Percentiles rank a stretch among this genome's conserved stretches.
phyloP scores from a whole-genome alignment of 2,888 invertebrate genomes.

The Teleogryllus oceanicus region DNA sequence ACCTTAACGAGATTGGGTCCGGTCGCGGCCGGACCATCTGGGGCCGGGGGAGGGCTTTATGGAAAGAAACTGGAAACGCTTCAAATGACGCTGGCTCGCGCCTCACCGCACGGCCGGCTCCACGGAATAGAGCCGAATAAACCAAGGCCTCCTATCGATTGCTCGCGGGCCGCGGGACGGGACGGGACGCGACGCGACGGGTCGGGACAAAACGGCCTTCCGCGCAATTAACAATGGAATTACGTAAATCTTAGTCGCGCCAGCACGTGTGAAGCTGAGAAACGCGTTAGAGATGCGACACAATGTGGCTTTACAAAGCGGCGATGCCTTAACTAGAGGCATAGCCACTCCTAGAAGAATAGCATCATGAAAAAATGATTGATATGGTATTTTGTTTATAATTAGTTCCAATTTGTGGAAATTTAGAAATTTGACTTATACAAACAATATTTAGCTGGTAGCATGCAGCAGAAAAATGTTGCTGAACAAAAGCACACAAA shows the following conservation, averaged over 20 bases:
- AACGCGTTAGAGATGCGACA: too few relatives aligned
- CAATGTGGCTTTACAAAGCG: too few relatives aligned
- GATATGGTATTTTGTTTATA: too few relatives aligned
- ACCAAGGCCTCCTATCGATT: background rate
- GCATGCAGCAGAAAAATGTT: too few relatives aligned
- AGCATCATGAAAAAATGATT: too few relatives aligned
- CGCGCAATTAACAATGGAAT: background rate
- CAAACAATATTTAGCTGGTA: too few relatives aligned
- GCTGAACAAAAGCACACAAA: too few relatives aligned
- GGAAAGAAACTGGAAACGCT: conserved; percentile 1
- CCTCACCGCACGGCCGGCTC: background rate
- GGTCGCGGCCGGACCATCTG: background rate
- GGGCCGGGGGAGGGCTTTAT: background rate
- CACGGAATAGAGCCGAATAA: background rate
- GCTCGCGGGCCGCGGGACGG: background rate
- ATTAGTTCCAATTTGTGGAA: too few relatives aligned
- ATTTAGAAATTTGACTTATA: too few relatives aligned
- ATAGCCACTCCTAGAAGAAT: too few relatives aligned
- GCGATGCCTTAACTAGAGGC: too few relatives aligned
- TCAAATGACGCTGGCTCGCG: background rate
- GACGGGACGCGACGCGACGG: background rate
- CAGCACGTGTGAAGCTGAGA: too few relatives aligned
- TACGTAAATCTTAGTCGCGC: background rate
- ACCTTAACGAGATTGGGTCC: background rate
- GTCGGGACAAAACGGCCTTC: background rate